Base-by-base conservation (phyloP, 2,113 vertebrate genomes). In the Pontoporia blainvillei region DNA sequence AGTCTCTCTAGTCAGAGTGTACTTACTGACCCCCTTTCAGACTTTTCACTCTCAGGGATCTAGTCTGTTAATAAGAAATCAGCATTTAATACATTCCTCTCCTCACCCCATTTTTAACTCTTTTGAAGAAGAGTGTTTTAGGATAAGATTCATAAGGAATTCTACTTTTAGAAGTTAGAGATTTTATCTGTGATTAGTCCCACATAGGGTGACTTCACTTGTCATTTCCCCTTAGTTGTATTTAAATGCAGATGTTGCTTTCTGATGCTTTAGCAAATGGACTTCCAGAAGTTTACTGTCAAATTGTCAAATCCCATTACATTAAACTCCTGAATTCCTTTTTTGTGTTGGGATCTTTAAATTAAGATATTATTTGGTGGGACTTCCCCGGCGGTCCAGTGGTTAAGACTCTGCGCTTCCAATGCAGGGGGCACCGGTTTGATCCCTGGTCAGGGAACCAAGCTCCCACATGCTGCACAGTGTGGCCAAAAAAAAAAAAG, bases 1-100 rank as follows among this genome's bases (percentile, higher is more conserved):
- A 5, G 20, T 31, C 7, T 8, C 17, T 6, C 57, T 4, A 4
- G 34, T 85, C 29, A 0, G 1, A 20, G 15, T 21, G 14, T 36
- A 3, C 44, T 3, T 4, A 0, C 39, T 61, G 41, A 8, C 17
- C 46, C 69, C 75, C 3, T 4, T 31, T 61, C 64, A 8, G 12
- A 1, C 52, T 39, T 25, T 20, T 31, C 0, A 7, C 41, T 34
- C 76, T 14, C 44, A 3, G 3, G 39, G 46, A 11, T 25, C 84
- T 5, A 17, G 3, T 52, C 44, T 49, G 14, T 69, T 67, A 86
- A 25, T 31, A 4, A 52, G 92, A 86, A n/a, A 21, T 29, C 0
- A 4, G 62, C 4, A 3, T 83, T 73, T 90, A 27, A 6, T 52
- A 14, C 23, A 6, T 20, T 3, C 34, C 17, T 52, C 14, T 17